Percentiles rank a stretch among this genome's conserved stretches.
These are phyloP conservation scores for Bellardia bayeri DNA, from an alignment of 2,888 invertebrate genomes.

Conservation along the genomic window DNA sequence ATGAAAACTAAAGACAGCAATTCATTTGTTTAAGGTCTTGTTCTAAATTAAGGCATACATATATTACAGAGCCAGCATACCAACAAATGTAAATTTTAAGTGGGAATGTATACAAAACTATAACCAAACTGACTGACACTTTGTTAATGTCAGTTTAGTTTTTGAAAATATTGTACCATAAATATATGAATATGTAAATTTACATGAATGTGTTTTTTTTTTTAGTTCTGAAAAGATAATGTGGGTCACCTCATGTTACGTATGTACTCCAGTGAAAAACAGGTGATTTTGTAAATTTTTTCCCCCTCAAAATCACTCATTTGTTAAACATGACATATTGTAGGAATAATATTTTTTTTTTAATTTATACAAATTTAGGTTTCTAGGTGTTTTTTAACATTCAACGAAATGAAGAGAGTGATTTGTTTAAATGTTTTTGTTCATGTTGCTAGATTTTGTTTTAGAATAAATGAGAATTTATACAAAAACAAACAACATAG, in stretches of 20 bases:
- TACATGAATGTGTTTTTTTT: not conserved
- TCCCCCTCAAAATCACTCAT: slow-evolving; percentile 48
- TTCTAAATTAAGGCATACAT: slow-evolving; percentile 17
- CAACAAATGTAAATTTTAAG: not conserved
- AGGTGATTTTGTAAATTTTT: slow-evolving; percentile 44
- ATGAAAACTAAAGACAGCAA: not conserved
- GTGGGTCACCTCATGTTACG: slow-evolving; percentile 47
- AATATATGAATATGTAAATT: slow-evolving; percentile 16
- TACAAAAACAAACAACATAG: not conserved
- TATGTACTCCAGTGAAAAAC: slow-evolving; percentile 33
- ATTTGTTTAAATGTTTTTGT: slow-evolving; percentile 1
- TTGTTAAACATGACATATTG: slow-evolving; percentile 56
- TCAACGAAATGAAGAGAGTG: slow-evolving; percentile 4
- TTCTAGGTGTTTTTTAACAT: slow-evolving; percentile 38
- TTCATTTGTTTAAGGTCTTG: slow-evolving; percentile 61
- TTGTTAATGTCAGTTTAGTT: slow-evolving; percentile 70
- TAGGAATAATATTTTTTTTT: slow-evolving; percentile 4
- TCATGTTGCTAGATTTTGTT: not conserved
- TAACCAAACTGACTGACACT: slow-evolving; percentile 66
- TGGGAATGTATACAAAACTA: not conserved
- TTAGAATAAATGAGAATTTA: not conserved
- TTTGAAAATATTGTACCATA: slow-evolving; percentile 14
- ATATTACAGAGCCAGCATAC: not conserved
- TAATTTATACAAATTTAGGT: slow-evolving; percentile 36
- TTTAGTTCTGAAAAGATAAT: slow-evolving; percentile 54